A percentile compares a stretch with the other conserved stretches of the same genome.
These are phyloP conservation scores for Syngnathus floridae DNA, from an alignment of 2,113 vertebrate species.

Conservation along the genomic window DNA sequence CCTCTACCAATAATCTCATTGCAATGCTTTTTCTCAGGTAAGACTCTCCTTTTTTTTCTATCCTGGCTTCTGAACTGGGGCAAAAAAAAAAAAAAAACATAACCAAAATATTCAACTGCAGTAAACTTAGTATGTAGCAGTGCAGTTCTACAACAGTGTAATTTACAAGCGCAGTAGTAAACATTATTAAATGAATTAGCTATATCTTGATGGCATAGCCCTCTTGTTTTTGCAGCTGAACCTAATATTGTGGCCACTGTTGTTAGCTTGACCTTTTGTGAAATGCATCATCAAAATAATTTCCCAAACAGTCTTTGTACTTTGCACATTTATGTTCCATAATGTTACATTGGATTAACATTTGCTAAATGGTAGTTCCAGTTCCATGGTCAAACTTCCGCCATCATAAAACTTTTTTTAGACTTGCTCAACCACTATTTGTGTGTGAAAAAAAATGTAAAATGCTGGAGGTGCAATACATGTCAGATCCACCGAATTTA, in stretches of 20 bases:
- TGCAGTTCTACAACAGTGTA: background rate
- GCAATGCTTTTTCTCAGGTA: constrained; percentile 76
- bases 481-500: no score
- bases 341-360: no score
- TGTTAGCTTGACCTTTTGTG: no score
- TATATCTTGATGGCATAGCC: no score
- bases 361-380: background rate
- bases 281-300: no score
- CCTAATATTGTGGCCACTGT: no score
- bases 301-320: no score
- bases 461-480: background rate
- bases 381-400: background rate
- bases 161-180: background rate
- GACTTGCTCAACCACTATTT: background rate
- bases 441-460: background rate
- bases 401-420: background rate
- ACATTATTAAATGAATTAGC: background rate
- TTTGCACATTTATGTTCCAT: no score
- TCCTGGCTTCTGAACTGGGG: background rate
- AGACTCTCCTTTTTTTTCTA: constrained; percentile 1
- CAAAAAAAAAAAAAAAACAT: background rate
- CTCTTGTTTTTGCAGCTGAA: no score
- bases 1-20: constrained; percentile 65
- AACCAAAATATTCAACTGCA: background rate
- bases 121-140: background rate